Conservation (phyloP, 2,888 invertebrate genomes). For the Schrankia costaestrigalis region DNA sequence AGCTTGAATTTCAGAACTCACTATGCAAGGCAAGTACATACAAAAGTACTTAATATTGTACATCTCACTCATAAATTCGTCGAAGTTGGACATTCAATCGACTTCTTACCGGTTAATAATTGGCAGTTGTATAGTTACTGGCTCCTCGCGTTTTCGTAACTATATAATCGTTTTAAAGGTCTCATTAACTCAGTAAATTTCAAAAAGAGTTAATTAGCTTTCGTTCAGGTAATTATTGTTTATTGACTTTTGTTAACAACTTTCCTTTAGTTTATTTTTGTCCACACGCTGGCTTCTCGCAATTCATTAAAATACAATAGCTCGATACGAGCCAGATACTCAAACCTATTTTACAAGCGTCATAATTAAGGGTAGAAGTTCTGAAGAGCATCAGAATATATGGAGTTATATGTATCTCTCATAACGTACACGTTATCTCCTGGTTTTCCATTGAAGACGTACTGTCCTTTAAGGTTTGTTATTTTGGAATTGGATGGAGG, state of each 20-base stretch:
- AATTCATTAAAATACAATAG: conserved; percentile 42
- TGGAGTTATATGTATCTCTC: conserved; percentile 83
- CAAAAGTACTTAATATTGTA: no score
- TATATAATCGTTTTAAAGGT: conserved; percentile 27
- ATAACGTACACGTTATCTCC: conserved; percentile 83
- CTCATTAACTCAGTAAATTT: conserved; percentile 25
- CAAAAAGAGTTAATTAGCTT: conserved; percentile 28
- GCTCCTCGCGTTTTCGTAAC: conserved; percentile 16
- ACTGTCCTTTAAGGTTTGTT: conserved; percentile 87
- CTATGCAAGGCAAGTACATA: no score
- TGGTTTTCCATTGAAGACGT: conserved; percentile 89
- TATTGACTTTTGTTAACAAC: conserved; percentile 25
- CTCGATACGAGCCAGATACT: conserved; percentile 74
- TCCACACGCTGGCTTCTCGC: conserved; percentile 33
- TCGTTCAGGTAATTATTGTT: conserved; percentile 30
- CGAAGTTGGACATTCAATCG: conserved; percentile 12
- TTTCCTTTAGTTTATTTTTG: conserved; percentile 29
- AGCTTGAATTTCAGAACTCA: no score
- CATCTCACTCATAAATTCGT: conserved; percentile 19
- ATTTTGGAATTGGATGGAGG: conserved; percentile 82
- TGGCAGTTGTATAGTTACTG: conserved; percentile 26
- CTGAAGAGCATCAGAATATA: conserved; percentile 84
- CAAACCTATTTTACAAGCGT: conserved; percentile 35
- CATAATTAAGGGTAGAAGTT: conserved; percentile 83
- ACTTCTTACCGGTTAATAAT: conserved; percentile 16